Conservation (phyloP, 2,888 invertebrate species). For the Perithous albicinctus region DNA sequence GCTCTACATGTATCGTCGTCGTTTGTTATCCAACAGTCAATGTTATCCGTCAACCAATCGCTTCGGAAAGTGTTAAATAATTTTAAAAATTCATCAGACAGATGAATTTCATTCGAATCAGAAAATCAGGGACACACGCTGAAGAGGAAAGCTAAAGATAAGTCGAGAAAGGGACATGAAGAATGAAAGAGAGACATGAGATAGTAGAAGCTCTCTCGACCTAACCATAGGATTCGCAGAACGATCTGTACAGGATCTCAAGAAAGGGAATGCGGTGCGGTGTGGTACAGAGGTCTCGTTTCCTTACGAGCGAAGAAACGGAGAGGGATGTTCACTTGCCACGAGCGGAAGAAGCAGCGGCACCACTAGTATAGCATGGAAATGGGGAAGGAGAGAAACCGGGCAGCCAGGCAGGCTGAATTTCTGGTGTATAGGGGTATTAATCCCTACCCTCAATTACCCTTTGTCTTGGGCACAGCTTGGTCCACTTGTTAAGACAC, state of each 20-base stretch:
- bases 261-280: conserved; percentile 64
- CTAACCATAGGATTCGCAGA: conserved; percentile 29
- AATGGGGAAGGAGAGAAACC: conserved; percentile 50
- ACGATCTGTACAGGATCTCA: conserved; percentile 60
- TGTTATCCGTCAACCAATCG: too few species aligned
- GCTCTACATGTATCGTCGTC: neutral
- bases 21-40: neutral
- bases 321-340: conserved; percentile 54
- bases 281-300: conserved; percentile 54
- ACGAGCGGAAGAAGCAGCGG: conserved; percentile 51
- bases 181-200: conserved; percentile 4
- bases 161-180: conserved; percentile 25
- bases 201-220: conserved; percentile 2
- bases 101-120: neutral
- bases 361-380: conserved; percentile 26
- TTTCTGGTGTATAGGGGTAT: conserved; percentile 84
- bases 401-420: conserved; percentile 59
- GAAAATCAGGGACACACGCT: conserved; percentile 12
- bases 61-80: neutral
- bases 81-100: too few species aligned
- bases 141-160: neutral
- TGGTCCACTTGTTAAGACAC: conserved; percentile 85
- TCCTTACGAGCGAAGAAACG: conserved; percentile 64
- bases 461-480: conserved; percentile 85
- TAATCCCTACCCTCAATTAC: conserved; percentile 85